Conservation (phyloP, 1,140 invertebrate species). For the Temnothorax longispinosus region DNA sequence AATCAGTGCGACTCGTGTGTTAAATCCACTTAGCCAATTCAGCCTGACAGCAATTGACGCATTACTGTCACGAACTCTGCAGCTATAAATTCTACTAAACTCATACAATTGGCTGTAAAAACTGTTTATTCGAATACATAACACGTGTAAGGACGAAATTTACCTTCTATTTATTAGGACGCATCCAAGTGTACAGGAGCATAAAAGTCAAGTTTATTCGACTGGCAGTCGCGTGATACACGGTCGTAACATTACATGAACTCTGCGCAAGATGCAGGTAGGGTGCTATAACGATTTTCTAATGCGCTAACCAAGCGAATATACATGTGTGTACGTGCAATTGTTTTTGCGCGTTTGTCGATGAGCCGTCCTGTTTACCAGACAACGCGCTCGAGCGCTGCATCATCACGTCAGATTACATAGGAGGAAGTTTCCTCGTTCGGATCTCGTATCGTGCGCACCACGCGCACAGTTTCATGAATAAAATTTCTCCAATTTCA, state of each 20-base stretch:
- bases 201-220: constrained; percentile 1
- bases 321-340: constrained; percentile 9
- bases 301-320: constrained; percentile 6
- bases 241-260: not conserved
- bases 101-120: not conserved
- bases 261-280: not conserved
- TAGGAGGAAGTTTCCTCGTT: constrained; percentile 66
- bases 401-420: constrained; percentile 47
- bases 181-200: not conserved
- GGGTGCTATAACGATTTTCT: not conserved
- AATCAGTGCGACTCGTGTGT: not conserved
- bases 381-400: not conserved
- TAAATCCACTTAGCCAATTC: not conserved
- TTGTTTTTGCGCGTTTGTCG: constrained; percentile 21
- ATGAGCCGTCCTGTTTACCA: not conserved
- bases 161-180: too few relatives aligned
- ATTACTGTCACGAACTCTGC: not conserved
- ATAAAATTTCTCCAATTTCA: constrained; percentile 75
- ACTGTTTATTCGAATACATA: not conserved
- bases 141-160: not conserved
- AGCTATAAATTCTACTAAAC: not conserved
- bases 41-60: not conserved
- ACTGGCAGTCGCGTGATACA: not conserved
- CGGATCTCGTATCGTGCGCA: constrained; percentile 18
- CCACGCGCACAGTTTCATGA: constrained; percentile 47